Conservation (phyloP, 1,140 invertebrate genomes). For the Bombyx mandarina region DNA sequence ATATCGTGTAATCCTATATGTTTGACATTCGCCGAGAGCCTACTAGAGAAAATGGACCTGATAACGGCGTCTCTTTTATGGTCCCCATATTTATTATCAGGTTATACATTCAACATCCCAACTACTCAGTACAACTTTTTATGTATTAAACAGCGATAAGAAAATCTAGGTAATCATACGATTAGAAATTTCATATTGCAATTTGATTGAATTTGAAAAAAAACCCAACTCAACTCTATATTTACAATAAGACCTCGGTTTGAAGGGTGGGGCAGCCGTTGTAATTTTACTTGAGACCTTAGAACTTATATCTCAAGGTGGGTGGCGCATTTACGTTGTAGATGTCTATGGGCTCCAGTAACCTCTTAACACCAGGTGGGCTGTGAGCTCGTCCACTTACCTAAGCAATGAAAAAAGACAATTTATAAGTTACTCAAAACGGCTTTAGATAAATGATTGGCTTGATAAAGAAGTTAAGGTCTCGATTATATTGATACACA, state of each 20-base stretch:
- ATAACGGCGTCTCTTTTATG: conserved; percentile 33
- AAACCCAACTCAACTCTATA: background rate
- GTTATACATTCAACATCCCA: background rate
- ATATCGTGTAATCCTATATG: conserved; percentile 50
- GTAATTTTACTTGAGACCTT: too few species aligned
- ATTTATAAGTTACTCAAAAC: too few species aligned
- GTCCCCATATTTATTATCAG: conserved; percentile 7
- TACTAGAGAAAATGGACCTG: conserved; percentile 32
- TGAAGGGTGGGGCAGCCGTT: too few species aligned
- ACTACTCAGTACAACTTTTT: background rate
- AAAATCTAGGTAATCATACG: background rate
- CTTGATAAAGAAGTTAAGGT: too few species aligned
- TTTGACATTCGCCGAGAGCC: conserved; percentile 41
- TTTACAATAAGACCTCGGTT: background rate
- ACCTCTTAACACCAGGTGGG: too few species aligned
- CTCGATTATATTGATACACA: too few species aligned
- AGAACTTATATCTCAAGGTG: too few species aligned
- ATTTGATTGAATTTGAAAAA: background rate
- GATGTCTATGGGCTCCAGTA: too few species aligned
- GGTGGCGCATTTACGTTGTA: too few species aligned
- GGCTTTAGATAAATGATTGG: too few species aligned
- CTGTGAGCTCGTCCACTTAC: too few species aligned
- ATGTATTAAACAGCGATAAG: background rate
- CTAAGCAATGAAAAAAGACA: background rate
- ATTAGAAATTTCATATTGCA: background rate